Percentiles rank a stretch among this genome's conserved stretches.
These are phyloP conservation scores for Hydrochoerus hydrochaeris DNA, from an alignment of 2,113 vertebrate genomes.

Conservation along the genomic window DNA sequence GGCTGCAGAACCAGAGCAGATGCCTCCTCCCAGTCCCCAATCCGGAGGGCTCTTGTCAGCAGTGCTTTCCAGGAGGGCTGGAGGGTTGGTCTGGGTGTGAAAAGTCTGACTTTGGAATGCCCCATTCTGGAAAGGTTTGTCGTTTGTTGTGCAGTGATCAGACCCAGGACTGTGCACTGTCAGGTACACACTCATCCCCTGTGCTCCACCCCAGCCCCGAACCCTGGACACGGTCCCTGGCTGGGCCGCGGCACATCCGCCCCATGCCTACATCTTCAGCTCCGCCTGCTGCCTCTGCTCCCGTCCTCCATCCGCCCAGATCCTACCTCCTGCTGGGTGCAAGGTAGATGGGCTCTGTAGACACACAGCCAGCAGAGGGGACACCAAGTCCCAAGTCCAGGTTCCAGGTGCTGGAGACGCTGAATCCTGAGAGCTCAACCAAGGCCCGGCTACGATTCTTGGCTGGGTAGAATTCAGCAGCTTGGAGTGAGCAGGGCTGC, in stretches of 20 bases:
- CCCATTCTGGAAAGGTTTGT: background rate
- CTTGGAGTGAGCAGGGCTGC: background rate
- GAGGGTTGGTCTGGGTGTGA: background rate
- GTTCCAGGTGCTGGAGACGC: constrained; percentile 60
- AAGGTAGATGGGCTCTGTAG: background rate
- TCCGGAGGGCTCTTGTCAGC: background rate
- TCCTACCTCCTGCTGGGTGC: background rate
- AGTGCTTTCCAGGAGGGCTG: background rate
- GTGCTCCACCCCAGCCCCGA: too few relatives aligned
- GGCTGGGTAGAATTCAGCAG: background rate
- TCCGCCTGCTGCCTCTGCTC: background rate
- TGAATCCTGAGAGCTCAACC: constrained; percentile 46
- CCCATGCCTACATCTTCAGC: background rate
- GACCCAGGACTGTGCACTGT: background rate
- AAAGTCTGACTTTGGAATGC: background rate
- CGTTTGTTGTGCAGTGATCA: background rate
- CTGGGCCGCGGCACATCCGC: too few relatives aligned
- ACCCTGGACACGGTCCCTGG: background rate
- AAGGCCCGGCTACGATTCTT: constrained; percentile 41
- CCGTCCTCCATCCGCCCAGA: background rate
- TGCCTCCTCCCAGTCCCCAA: background rate
- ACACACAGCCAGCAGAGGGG: background rate
- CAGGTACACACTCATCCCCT: background rate
- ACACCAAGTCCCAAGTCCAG: constrained; percentile 16
- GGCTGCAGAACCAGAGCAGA: background rate